Evolutionary conservation across 2,888 invertebrate species (phyloP), one percentile per base, ranked within the genome.

Genomic region (Cancer borealis): DNA sequence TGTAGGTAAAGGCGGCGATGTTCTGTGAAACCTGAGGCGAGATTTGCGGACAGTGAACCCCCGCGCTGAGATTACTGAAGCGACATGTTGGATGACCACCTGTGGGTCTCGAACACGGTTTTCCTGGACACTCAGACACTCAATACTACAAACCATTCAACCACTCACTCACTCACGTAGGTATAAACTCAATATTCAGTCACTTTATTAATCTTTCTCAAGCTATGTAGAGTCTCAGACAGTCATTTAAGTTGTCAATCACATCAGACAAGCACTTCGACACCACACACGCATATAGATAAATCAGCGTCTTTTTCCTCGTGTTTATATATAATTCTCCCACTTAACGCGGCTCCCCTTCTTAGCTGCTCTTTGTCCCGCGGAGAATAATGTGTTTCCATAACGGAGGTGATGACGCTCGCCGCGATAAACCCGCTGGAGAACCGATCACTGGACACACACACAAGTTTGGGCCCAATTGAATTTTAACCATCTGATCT

Each of bases 401-500:
- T n/a, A 39, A n/a, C 84, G 39, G 84, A 84, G 84, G 84, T 39
- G 84, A 39, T 84, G 84, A 84, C 39, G 26, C 14, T 79, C 26
- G 73, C 84, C 84, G 84, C 84, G 39, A 84, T 84, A 84, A 84
- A 84, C 39, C 84, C 84, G 14, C 30, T 39, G n/a, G 39, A 30
- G 84, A 84, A 39, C 54, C 73, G 84, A 84, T 84, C 84, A 39
- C 84, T 10, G 84, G 84, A 84, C 39, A 84, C 73, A 84, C 39
- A 84, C 73, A 73, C 73, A 84, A 84, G 39, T 39, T 84, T 30
- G 84, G 84, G 39, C 39, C 84, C 84, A 84, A 84, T 84, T 84
- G 84, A 84, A 84, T 84, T 84, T 84, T 84, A 49, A 84, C 84
- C 84, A 84, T 84, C 39, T 39, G 84, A 84, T 84, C 91, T 91